Conservation (phyloP, 2,797 vertebrate species). For the Lepidocolaptes lacrymiger region DNA sequence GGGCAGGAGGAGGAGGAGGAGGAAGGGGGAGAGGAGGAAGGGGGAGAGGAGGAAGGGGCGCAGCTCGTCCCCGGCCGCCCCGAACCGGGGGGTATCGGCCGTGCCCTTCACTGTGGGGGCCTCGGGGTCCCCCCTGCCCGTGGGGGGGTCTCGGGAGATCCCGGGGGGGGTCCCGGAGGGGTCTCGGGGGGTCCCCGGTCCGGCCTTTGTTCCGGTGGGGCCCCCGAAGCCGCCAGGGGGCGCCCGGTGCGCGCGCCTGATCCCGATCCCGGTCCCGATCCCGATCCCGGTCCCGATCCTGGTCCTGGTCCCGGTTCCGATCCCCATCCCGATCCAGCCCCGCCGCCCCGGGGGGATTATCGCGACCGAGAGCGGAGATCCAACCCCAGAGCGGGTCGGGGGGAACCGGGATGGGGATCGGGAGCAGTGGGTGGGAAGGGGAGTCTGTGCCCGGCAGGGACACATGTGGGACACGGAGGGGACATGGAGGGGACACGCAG, state of each 20-base stretch:
- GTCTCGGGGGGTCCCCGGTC: neutral
- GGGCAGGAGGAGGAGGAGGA: neutral
- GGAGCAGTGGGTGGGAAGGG: neutral
- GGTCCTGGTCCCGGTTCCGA: too few species aligned
- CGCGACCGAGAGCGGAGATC: neutral
- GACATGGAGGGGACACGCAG: neutral
- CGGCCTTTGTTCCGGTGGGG: neutral
- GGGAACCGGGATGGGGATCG: neutral
- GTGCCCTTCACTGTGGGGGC: neutral
- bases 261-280: too few species aligned
- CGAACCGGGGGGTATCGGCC: neutral
- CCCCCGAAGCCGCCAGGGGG: neutral
- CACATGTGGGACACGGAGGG: too few species aligned
- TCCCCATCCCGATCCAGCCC: neutral
- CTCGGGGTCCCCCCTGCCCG: neutral
- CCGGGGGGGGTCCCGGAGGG: neutral
- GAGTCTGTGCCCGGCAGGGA: neutral
- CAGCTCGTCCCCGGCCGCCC: neutral
- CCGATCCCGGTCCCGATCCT: neutral
- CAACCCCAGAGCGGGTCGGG: neutral
- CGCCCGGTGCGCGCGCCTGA: neutral
- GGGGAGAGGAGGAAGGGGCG: neutral
- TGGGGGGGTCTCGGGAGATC: neutral
- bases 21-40: neutral
- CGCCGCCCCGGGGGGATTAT: neutral